Conservation (phyloP, 2,113 vertebrate species). For the Sigmodon hispidus region DNA sequence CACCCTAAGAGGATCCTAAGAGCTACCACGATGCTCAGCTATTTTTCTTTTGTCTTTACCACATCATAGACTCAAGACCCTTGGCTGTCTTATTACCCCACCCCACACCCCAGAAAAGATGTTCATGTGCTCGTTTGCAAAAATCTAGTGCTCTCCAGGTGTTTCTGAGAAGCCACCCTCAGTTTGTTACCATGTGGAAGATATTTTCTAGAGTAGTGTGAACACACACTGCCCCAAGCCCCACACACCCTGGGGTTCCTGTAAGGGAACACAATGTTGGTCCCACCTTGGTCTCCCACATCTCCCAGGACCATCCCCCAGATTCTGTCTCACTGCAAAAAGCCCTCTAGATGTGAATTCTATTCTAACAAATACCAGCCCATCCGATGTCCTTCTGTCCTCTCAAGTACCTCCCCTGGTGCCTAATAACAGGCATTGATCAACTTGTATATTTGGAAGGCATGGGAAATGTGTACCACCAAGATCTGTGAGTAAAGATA, state of each 20-base stretch:
- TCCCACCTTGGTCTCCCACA: background rate
- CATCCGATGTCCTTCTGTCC: background rate
- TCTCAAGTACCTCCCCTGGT: background rate
- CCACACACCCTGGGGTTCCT: too few species aligned
- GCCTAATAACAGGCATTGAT: background rate
- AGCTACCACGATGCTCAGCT: background rate
- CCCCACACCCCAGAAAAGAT: background rate
- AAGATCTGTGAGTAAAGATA: constrained; percentile 43
- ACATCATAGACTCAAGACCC: background rate
- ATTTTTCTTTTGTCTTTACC: background rate
- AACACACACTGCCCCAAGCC: background rate
- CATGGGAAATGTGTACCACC: constrained; percentile 11
- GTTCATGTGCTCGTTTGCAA: background rate
- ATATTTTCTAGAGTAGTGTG: background rate
- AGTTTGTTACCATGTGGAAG: background rate
- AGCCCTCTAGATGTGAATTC: background rate
- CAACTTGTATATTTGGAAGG: background rate
- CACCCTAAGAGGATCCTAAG: background rate
- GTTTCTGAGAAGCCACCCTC: background rate
- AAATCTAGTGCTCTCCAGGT: background rate
- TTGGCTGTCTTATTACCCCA: background rate
- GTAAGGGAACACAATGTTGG: background rate
- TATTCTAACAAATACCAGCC: background rate
- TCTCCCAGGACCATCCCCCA: background rate
- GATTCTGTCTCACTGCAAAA: background rate